A percentile compares a stretch with the other conserved stretches of the same genome.
Evolutionary conservation across 2,888 invertebrate genomes (phyloP).

Genomic region (Epinotia demarniana): DNA sequence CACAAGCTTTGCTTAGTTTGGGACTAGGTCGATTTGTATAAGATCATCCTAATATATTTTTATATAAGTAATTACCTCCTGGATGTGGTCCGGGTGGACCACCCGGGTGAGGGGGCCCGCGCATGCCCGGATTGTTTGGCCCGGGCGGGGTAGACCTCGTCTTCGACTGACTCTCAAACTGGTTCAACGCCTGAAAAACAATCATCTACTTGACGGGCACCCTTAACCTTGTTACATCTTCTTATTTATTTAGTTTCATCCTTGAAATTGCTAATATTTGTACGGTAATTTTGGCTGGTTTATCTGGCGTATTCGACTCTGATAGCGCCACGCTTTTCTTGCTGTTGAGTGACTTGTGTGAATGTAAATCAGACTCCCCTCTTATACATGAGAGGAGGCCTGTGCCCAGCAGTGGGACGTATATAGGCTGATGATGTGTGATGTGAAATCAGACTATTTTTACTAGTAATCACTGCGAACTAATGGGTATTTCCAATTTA

Average conservation of each 20-base stretch:
- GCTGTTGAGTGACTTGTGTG: too few species aligned
- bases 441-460: too few species aligned
- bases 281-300: neutral
- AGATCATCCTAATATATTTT: neutral
- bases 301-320: too few species aligned
- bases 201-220: conserved; percentile 45
- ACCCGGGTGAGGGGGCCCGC: conserved; percentile 85
- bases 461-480: too few species aligned
- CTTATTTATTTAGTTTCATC: neutral
- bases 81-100: conserved; percentile 86
- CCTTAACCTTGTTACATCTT: conserved; percentile 9
- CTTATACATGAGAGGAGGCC: too few species aligned
- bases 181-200: conserved; percentile 84
- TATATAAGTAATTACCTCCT: conserved; percentile 70
- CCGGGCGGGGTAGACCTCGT: conserved; percentile 92
- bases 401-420: too few species aligned
- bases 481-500: too few species aligned
- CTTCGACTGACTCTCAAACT: conserved; percentile 97
- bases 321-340: too few species aligned
- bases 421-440: too few species aligned
- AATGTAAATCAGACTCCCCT: too few species aligned
- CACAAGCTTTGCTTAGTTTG: too few species aligned
- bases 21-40: neutral
- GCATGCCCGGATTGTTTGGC: conserved; percentile 86
- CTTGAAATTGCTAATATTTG: neutral